phyloP scores from a whole-genome alignment of 37 sponge, comb jelly and placozoan genomes.

The Aplysina aerophoba region DNA sequence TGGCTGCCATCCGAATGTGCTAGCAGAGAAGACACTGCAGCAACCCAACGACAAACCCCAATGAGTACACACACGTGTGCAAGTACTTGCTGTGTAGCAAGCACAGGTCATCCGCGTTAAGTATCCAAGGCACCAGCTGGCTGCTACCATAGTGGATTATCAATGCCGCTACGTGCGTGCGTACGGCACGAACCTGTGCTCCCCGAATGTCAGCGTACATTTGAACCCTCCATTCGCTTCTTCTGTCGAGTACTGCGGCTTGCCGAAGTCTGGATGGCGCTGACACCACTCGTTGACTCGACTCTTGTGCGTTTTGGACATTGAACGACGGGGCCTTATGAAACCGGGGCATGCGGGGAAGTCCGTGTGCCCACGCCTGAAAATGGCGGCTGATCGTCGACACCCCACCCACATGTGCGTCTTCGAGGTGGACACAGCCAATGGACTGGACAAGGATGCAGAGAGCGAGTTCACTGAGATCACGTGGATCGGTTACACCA shows the following conservation, averaged over 20 bases:
- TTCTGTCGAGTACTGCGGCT: conserved; percentile 38
- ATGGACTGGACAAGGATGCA: conserved; percentile 12
- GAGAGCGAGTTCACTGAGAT: conserved; percentile 8
- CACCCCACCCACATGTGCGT: conserved; percentile 24
- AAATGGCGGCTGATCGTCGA: neutral
- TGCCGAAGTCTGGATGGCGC: conserved; percentile 11
- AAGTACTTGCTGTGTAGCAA: too few species aligned
- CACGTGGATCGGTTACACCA: conserved; percentile 15
- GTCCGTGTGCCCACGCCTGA: neutral
- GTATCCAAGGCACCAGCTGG: too few species aligned
- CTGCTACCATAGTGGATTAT: too few species aligned
- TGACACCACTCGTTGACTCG: conserved; percentile 58
- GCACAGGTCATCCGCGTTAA: too few species aligned
- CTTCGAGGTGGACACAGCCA: neutral
- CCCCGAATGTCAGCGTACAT: conserved; percentile 12
- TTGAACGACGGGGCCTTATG: neutral
- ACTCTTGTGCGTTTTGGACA: conserved; percentile 49
- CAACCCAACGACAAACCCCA: too few species aligned
- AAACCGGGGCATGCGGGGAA: neutral
- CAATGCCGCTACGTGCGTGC: too few species aligned
- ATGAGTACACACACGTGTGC: too few species aligned
- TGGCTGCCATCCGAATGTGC: too few species aligned
- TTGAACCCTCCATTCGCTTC: conserved; percentile 19
- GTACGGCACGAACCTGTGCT: too few species aligned
- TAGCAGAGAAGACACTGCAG: too few species aligned